These are phyloP conservation scores for Drosophila elegans DNA, from an alignment of 1,140 invertebrate genomes.

Conservation along the genomic window DNA sequence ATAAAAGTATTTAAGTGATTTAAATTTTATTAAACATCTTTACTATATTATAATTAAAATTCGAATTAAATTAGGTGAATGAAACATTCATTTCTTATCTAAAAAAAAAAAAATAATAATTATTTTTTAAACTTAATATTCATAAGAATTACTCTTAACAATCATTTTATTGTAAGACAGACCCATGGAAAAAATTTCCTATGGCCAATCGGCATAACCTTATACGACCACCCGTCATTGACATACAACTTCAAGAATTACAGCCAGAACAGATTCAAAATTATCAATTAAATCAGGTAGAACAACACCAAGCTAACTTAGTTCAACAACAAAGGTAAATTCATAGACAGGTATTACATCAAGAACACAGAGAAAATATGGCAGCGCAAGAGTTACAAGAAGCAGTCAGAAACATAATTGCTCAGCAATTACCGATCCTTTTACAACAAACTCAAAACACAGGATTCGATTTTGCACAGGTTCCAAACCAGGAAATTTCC, in stretches of 20 bases:
- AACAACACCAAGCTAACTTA: too few relatives aligned
- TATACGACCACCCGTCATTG: neutral
- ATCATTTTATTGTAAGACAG: too few relatives aligned
- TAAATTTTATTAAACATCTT: too few relatives aligned
- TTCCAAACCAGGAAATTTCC: slow-evolving; percentile 4
- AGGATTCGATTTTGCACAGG: neutral
- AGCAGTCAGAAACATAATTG: neutral
- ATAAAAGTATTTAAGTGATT: too few relatives aligned
- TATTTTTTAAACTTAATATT: too few relatives aligned
- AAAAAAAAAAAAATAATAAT: too few relatives aligned
- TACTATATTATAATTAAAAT: too few relatives aligned
- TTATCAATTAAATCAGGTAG: too few relatives aligned
- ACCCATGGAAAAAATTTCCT: neutral
- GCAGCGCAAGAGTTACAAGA: neutral
- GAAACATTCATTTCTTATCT: too few relatives aligned
- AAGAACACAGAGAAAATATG: neutral
- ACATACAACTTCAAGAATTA: neutral
- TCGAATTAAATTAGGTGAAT: too few relatives aligned
- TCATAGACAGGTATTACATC: neutral
- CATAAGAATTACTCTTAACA: too few relatives aligned
- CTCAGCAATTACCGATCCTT: neutral
- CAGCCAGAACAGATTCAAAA: neutral
- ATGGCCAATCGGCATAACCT: slow-evolving; percentile 1
- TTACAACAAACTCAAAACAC: neutral
- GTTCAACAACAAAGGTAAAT: neutral